phyloP scores from a whole-genome alignment of 2,888 invertebrate species.

The Chrysina gloriosa region DNA sequence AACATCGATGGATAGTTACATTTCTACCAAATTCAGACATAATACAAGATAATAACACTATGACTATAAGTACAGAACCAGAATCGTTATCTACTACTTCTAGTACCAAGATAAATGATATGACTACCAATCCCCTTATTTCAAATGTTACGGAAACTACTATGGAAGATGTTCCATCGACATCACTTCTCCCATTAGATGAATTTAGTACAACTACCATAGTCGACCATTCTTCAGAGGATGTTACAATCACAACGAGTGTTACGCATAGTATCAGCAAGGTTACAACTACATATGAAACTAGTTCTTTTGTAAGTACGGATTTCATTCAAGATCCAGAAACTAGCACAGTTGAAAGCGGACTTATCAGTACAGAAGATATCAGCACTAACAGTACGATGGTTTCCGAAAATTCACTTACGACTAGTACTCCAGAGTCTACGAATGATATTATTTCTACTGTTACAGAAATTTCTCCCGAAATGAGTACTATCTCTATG shows the following conservation, averaged over 20 bases:
- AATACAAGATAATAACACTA: not conserved
- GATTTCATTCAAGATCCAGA: not conserved
- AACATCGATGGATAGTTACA: not conserved
- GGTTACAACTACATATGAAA: constrained; percentile 24
- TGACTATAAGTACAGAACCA: not conserved
- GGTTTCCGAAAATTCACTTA: constrained; percentile 13
- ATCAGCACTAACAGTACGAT: not conserved
- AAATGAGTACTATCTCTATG: not conserved
- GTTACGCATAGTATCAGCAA: constrained; percentile 20
- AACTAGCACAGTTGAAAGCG: not conserved
- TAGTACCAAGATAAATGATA: not conserved
- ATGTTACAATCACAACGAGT: constrained; percentile 1
- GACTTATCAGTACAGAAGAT: not conserved
- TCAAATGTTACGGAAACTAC: not conserved
- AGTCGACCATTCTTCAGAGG: not conserved
- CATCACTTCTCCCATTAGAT: not conserved
- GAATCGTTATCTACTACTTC: not conserved
- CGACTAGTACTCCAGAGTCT: not conserved
- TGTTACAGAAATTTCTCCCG: not conserved
- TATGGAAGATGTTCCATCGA: not conserved
- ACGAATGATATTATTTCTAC: not conserved
- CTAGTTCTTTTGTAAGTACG: not conserved
- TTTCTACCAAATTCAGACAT: not conserved
- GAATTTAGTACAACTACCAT: constrained; percentile 25
- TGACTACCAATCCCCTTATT: not conserved